Percentiles rank a stretch among this genome's conserved stretches.
Conservation (phyloP, 2,797 vertebrate genomes). For the Alca torda region DNA sequence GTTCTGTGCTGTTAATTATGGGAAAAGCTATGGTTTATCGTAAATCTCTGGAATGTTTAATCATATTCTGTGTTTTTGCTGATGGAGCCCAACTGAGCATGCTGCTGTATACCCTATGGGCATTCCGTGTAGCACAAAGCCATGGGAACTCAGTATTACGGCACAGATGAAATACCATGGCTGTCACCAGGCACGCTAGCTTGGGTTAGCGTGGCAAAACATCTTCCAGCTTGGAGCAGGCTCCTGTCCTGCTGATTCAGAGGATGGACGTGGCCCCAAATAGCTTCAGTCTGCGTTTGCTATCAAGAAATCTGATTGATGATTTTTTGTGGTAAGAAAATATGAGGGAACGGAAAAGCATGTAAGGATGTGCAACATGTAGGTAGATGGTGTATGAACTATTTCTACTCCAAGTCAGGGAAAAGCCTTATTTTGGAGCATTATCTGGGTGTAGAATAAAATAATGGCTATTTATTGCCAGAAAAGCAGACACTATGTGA, state of each 20-base stretch:
- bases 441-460: not conserved
- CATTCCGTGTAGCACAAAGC: not conserved
- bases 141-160: fast-evolving
- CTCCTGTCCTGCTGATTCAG: not conserved
- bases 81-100: not conserved
- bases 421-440: not conserved
- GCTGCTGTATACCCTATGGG: fast-evolving
- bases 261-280: not conserved
- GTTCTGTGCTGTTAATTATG: not conserved
- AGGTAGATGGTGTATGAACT: not conserved
- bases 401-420: not conserved
- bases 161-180: not conserved
- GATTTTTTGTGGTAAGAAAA: not conserved
- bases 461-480: not conserved
- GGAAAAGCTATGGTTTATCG: not conserved
- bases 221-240: not conserved
- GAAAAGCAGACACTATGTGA: not conserved
- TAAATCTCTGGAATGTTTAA: not conserved
- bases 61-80: not conserved
- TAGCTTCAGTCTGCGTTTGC: not conserved
- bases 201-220: fast-evolving
- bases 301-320: not conserved
- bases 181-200: not conserved
- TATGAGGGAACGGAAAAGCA: not conserved
- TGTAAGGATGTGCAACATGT: not conserved